phyloP scores from a whole-genome alignment of 1,140 invertebrate genomes.

The Leptopilina clavipes region DNA sequence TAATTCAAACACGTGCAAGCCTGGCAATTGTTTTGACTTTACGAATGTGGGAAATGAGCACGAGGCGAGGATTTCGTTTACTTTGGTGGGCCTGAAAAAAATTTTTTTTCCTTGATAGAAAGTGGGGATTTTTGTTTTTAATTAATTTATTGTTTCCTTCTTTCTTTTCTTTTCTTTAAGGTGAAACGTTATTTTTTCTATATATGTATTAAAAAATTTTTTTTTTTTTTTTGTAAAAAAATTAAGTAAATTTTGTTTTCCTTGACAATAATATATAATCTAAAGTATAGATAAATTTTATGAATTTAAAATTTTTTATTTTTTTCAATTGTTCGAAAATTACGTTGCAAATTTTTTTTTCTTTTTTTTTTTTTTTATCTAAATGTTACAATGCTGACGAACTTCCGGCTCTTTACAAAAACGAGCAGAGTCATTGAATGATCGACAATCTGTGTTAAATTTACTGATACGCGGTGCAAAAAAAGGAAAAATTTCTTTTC shows the following conservation, averaged over 20 bases:
- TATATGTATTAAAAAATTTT: too few relatives aligned
- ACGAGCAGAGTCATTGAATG: neutral
- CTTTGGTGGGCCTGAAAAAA: too few relatives aligned
- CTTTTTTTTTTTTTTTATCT: neutral
- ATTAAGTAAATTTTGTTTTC: too few relatives aligned
- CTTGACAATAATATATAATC: neutral
- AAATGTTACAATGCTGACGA: conserved; percentile 16
- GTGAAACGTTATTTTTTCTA: too few relatives aligned
- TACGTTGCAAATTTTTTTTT: neutral
- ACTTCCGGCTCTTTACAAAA: neutral
- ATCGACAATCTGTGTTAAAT: neutral
- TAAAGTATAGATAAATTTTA: neutral
- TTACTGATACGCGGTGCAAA: neutral
- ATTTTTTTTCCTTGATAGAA: too few relatives aligned
- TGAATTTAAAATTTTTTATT: neutral
- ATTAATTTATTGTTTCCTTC: too few relatives aligned
- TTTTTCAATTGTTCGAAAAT: neutral
- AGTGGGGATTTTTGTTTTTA: too few relatives aligned
- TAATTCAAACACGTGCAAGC: conserved; percentile 29
- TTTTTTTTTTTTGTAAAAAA: too few relatives aligned
- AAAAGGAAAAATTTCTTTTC: neutral
- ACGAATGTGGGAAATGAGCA: neutral
- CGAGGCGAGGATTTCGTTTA: too few relatives aligned
- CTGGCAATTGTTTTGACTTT: conserved; percentile 30
- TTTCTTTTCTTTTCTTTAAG: too few relatives aligned